Percentiles rank a stretch among this genome's conserved stretches.
phyloP scores from a whole-genome alignment of 1,140 invertebrate species.

The Bradynema listronoti region DNA sequence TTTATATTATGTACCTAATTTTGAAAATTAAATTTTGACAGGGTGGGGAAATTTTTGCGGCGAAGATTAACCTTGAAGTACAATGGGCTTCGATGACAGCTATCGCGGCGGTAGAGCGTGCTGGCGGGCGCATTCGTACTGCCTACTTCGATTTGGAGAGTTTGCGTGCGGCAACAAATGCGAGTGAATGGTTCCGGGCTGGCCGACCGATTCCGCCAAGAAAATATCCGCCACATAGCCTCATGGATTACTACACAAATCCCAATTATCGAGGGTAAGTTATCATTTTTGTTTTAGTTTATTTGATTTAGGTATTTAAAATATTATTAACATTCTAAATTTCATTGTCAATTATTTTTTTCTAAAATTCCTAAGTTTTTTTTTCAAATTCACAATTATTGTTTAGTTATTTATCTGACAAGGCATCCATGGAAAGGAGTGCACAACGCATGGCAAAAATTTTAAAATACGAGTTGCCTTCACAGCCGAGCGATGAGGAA shows the following conservation, averaged over 20 bases:
- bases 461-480: slow-evolving; percentile 32
- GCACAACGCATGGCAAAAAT: slow-evolving; percentile 37
- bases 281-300: slow-evolving; percentile 5
- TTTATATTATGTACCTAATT: slow-evolving; percentile 16
- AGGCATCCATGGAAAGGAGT: slow-evolving; percentile 25
- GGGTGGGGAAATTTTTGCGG: slow-evolving; percentile 76
- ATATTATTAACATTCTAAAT: neutral
- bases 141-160: slow-evolving; percentile 81
- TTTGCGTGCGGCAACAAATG: slow-evolving; percentile 69
- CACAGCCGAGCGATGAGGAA: neutral
- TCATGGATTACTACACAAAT: slow-evolving; percentile 75
- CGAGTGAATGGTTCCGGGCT: slow-evolving; percentile 74
- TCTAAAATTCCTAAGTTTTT: no score
- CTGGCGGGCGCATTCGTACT: slow-evolving; percentile 87
- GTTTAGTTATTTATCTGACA: slow-evolving; percentile 38
- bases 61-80: slow-evolving; percentile 92
- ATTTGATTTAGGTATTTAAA: slow-evolving; percentile 8
- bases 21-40: slow-evolving; percentile 49
- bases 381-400: no score
- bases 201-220: slow-evolving; percentile 81
- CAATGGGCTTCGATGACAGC: slow-evolving; percentile 85
- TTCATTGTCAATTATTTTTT: neutral
- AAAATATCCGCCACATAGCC: slow-evolving; percentile 82
- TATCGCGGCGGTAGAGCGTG: slow-evolving; percentile 88
- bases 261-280: slow-evolving; percentile 48